Conservation (phyloP, 2,113 vertebrate species). For the Semnornis frantzii region DNA sequence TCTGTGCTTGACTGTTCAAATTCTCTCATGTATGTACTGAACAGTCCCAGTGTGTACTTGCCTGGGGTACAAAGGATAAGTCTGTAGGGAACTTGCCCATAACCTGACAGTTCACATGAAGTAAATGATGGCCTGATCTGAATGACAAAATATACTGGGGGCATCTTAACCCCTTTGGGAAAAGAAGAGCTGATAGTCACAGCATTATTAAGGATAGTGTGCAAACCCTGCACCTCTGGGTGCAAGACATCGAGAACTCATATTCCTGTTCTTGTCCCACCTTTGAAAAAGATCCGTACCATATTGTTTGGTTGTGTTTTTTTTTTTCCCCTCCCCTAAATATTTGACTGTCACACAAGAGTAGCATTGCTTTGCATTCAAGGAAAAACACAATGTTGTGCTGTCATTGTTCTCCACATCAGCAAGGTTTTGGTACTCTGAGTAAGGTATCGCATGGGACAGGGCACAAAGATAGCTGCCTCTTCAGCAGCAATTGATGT, state of each 20-base stretch:
- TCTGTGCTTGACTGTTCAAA: neutral
- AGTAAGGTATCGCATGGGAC: neutral
- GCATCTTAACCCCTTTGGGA: neutral
- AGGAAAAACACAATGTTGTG: neutral
- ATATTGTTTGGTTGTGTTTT: neutral
- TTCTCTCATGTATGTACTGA: neutral
- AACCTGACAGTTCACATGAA: neutral
- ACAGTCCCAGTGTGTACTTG: neutral
- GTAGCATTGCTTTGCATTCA: neutral
- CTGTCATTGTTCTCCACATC: neutral
- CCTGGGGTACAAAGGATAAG: neutral
- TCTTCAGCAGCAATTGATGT: neutral
- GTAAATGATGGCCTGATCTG: neutral
- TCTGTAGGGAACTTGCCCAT: neutral
- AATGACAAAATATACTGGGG: neutral
- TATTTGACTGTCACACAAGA: neutral
- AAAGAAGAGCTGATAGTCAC: neutral
- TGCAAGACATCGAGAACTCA: neutral
- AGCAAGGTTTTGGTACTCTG: neutral
- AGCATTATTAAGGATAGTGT: neutral
- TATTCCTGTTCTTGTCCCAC: neutral
- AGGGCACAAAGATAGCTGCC: neutral
- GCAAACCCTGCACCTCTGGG: neutral
- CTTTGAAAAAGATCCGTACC: neutral
- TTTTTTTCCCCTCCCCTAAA: neutral